phyloP scores from a whole-genome alignment of 2,888 invertebrate genomes.

The Lumbricus terrestris region DNA sequence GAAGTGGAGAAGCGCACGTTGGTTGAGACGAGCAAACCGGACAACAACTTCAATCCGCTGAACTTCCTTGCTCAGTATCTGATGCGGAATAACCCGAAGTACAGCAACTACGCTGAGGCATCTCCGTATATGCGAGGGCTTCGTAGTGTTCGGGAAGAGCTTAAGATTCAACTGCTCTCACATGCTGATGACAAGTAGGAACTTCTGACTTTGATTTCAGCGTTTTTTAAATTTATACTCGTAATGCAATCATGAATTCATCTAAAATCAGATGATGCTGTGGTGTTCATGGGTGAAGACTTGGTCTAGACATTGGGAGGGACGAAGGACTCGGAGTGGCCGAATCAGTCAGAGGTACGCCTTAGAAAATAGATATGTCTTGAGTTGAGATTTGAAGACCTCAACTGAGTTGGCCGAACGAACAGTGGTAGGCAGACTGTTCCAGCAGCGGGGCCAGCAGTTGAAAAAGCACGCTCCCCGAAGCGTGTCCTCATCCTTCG shows the following conservation, averaged over 20 bases:
- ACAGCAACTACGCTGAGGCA: constrained; percentile 58
- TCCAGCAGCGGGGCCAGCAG: too few species aligned
- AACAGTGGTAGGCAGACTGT: too few species aligned
- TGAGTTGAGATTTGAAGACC: too few species aligned
- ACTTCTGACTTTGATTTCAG: background rate
- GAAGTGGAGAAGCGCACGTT: constrained; percentile 54
- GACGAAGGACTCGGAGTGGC: too few species aligned
- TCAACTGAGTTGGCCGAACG: too few species aligned
- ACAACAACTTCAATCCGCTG: constrained; percentile 58
- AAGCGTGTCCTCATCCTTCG: too few species aligned
- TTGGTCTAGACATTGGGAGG: too few species aligned
- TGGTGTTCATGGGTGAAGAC: background rate
- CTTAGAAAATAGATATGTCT: too few species aligned
- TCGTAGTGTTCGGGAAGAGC: constrained; percentile 52
- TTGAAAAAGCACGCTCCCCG: too few species aligned
- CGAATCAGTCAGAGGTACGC: too few species aligned
- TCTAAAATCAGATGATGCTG: background rate
- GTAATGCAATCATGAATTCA: background rate
- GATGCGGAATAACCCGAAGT: constrained; percentile 59
- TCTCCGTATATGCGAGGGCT: constrained; percentile 58
- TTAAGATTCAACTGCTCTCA: constrained; percentile 52
- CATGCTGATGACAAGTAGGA: constrained; percentile 57
- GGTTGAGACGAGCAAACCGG: constrained; percentile 44
- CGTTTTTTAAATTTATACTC: background rate
- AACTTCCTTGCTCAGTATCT: constrained; percentile 59